These are phyloP conservation scores for Lagopus muta DNA, from an alignment of 2,113 vertebrate species.

Conservation along the genomic window DNA sequence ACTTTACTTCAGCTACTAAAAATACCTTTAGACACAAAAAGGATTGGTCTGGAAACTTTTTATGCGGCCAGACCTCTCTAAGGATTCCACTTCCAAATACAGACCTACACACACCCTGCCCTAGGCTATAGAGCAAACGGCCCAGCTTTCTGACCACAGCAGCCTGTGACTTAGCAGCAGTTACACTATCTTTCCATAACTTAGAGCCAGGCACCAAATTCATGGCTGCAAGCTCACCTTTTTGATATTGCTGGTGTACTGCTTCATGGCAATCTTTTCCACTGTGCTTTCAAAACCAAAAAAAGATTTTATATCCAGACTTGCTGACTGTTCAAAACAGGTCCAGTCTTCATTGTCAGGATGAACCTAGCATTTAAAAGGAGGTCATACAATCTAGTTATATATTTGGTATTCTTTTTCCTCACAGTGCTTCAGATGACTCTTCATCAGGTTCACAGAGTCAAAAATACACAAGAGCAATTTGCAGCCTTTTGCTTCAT, in stretches of 20 bases:
- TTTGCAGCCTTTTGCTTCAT: background rate
- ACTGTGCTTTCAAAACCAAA: conserved; percentile 97
- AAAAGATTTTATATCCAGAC: conserved; percentile 97
- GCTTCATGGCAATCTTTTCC: conserved; percentile 97
- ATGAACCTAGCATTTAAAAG: conserved; percentile 85
- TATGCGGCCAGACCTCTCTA: background rate
- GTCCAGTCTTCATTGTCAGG: conserved; percentile 98
- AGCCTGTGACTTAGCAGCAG: conserved; percentile 9
- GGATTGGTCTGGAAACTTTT: background rate
- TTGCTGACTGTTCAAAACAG: conserved; percentile 95
- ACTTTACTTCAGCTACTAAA: background rate
- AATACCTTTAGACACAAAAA: background rate
- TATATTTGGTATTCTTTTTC: background rate
- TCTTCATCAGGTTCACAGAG: background rate
- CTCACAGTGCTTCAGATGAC: background rate
- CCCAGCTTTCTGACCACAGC: background rate
- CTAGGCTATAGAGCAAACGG: background rate
- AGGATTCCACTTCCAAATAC: background rate
- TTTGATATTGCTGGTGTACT: conserved; percentile 95
- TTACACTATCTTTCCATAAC: background rate
- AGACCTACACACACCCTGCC: background rate
- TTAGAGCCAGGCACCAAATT: background rate
- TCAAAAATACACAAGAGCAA: background rate
- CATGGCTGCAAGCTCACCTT: conserved; percentile 80
- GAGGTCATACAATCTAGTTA: background rate